phyloP scores from a whole-genome alignment of 1,140 invertebrate species.

The Drosophila malerkotliana region DNA sequence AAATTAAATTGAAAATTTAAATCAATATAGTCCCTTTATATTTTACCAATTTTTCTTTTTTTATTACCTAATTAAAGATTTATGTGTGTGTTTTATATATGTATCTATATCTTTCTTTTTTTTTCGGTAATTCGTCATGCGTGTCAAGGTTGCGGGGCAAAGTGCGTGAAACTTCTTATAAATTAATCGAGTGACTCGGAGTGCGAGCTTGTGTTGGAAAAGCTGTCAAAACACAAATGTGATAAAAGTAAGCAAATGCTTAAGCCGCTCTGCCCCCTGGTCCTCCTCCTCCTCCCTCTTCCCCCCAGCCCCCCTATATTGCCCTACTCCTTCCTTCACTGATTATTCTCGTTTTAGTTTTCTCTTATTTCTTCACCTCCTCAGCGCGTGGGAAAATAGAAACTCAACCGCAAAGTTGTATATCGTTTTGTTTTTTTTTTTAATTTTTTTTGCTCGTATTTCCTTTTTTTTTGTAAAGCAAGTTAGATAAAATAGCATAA shows the following conservation, averaged over 20 bases:
- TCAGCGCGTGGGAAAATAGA: slow-evolving; percentile 66
- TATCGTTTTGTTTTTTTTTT: slow-evolving; percentile 46
- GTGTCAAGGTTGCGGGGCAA: slow-evolving; percentile 36
- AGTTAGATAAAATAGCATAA: slow-evolving; percentile 51
- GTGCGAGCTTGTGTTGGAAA: slow-evolving; percentile 16
- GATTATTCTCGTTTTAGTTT: neutral
- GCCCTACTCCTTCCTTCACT: neutral
- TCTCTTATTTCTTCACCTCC: slow-evolving; percentile 33
- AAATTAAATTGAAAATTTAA: no score
- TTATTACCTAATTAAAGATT: neutral
- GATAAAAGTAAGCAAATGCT: slow-evolving; percentile 63
- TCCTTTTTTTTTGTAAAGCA: slow-evolving; percentile 18
- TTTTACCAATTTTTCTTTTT: neutral
- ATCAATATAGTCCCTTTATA: no score
- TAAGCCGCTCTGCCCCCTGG: neutral
- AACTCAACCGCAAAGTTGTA: slow-evolving; percentile 55
- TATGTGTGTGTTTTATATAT: neutral
- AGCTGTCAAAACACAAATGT: slow-evolving; percentile 60
- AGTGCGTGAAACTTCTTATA: slow-evolving; percentile 60
- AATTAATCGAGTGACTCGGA: slow-evolving; percentile 41
- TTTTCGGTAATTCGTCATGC: slow-evolving; percentile 41
- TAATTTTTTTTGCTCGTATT: slow-evolving; percentile 14
- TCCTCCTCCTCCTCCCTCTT: neutral
- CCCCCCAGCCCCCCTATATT: neutral
- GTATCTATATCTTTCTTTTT: slow-evolving; percentile 16